phyloP scores from a whole-genome alignment of 2,113 vertebrate genomes.

The Gallinago undulata region DNA sequence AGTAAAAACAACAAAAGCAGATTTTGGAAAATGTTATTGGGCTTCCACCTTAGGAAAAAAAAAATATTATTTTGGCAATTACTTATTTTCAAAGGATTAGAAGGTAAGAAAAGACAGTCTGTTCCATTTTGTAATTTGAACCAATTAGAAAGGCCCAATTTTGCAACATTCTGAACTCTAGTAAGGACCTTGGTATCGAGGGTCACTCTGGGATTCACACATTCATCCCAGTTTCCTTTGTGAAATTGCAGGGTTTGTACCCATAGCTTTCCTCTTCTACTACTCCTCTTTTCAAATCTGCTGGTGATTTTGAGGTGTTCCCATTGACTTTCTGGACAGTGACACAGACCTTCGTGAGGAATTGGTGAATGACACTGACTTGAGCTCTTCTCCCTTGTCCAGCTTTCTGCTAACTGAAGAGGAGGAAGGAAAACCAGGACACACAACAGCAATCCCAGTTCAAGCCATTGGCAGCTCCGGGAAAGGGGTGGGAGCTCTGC shows the following conservation, averaged over 20 bases:
- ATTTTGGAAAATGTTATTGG: slow-evolving; percentile 1
- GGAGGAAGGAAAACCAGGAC: not conserved
- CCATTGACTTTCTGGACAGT: not conserved
- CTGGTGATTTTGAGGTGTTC: not conserved
- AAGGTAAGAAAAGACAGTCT: not conserved
- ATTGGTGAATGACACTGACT: not conserved
- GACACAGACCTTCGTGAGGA: not conserved
- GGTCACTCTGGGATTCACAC: not conserved
- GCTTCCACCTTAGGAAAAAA: not conserved
- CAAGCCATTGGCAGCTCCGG: not conserved
- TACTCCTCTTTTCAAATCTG: not conserved
- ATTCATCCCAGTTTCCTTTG: not conserved
- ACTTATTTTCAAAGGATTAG: not conserved
- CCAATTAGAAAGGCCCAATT: not conserved
- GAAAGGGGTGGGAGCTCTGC: not conserved
- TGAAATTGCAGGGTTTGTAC: not conserved
- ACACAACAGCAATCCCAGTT: not conserved
- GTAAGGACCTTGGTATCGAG: not conserved
- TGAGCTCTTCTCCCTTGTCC: not conserved
- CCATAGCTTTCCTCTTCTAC: not conserved
- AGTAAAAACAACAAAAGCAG: not conserved
- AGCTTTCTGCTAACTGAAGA: not conserved
- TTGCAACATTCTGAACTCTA: not conserved
- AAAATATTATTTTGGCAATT: not conserved
- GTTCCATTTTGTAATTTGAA: not conserved